Evolutionary conservation across 2,797 vertebrate species (phyloP).

Genomic region (Bradypus variegatus): DNA sequence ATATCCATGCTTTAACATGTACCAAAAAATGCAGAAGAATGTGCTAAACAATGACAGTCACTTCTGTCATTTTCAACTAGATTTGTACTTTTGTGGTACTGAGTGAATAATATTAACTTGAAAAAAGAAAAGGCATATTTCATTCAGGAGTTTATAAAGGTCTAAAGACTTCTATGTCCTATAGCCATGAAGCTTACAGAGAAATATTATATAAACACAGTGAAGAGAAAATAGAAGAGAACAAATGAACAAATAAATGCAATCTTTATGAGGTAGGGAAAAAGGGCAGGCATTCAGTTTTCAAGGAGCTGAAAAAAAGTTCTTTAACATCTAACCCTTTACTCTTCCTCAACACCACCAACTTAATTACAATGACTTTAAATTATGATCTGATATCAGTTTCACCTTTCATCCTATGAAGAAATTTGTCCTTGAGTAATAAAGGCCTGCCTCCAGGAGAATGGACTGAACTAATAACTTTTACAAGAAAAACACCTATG

Average conservation of each 20-base stretch:
- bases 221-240: not conserved
- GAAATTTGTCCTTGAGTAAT: slow-evolving; percentile 25
- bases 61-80: not conserved
- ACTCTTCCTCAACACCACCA: not conserved
- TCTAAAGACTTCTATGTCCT: not conserved
- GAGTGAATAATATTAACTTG: not conserved
- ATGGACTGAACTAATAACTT: slow-evolving; percentile 4
- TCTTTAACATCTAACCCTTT: not conserved
- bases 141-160: not conserved
- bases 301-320: not conserved
- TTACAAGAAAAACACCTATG: slow-evolving; percentile 31
- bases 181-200: not conserved
- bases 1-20: too few species aligned
- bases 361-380: slow-evolving; percentile 24
- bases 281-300: not conserved
- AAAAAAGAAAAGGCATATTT: not conserved
- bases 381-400: slow-evolving; percentile 26
- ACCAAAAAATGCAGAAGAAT: not conserved
- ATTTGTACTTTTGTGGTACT: not conserved
- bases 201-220: not conserved
- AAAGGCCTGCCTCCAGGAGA: slow-evolving; percentile 3
- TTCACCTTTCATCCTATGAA: slow-evolving; percentile 29
- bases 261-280: not conserved
- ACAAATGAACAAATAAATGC: not conserved
- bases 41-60: not conserved